Percentiles rank a stretch among this genome's conserved stretches.
Evolutionary conservation across 2,888 invertebrate genomes (phyloP).

Genomic region (Crioceris asparagi): DNA sequence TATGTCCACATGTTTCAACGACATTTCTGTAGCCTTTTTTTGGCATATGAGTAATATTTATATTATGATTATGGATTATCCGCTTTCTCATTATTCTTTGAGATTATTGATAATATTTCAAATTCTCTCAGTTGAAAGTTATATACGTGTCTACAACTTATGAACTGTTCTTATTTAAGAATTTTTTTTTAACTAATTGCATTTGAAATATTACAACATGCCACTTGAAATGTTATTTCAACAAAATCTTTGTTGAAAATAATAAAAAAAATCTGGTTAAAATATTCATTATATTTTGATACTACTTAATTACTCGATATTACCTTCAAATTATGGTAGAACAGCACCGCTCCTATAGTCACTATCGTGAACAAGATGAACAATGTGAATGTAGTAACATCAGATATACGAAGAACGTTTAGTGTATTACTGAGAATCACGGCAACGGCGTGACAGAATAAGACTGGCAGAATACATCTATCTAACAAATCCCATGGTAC

Average conservation of each 20-base stretch:
- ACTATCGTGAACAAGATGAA: constrained; percentile 69
- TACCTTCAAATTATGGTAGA: constrained; percentile 79
- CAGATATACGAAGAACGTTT: constrained; percentile 61
- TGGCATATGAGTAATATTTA: no score
- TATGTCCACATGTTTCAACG: no score
- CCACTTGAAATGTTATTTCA: no score
- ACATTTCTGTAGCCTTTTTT: no score
- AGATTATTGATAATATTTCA: no score
- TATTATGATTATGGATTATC: no score
- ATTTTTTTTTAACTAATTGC: no score
- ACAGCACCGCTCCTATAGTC: constrained; percentile 63
- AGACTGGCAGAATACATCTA: constrained; percentile 63
- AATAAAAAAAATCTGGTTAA: background rate
- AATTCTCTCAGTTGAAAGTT: no score
- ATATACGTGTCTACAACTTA: no score
- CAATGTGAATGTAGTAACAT: constrained; percentile 65
- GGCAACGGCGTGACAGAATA: constrained; percentile 72
- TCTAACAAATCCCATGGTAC: constrained; percentile 61
- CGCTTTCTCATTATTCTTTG: no score
- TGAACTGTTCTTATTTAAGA: no score
- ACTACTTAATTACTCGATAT: constrained; percentile 23
- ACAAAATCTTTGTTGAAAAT: background rate
- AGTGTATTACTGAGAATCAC: constrained; percentile 62
- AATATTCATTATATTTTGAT: background rate
- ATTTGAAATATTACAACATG: no score